Base-by-base conservation (phyloP, 2,113 vertebrate species). In the Fulica atra region DNA sequence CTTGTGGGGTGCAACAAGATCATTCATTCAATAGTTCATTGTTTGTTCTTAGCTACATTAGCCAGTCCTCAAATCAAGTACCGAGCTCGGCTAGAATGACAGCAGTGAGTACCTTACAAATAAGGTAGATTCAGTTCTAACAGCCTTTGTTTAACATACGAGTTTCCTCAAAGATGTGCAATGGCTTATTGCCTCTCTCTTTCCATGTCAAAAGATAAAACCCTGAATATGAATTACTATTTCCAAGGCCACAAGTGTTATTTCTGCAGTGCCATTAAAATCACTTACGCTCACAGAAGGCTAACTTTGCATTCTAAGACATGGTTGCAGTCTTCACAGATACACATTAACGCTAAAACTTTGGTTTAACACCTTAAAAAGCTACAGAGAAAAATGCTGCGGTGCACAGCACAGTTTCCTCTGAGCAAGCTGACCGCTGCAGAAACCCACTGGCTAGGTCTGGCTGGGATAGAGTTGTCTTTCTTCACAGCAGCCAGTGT, bases 1-100 rank as follows among this genome's bases (percentile, higher is more conserved):
- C 72, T 79, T 65, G 28, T 42, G 77, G 86, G n/a, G 31, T 84
- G 81, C 73, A 92, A 68, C 25, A 42, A 38, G 84, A 92, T 16
- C 48, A 36, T 61, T 88, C 70, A 38, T 77, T 96, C 91, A 96
- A 87, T 65, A 79, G 82, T 28, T 90, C 83, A 76, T 79, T 92
- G 77, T 93, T 78, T 84, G 36, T 76, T 78, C 61, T 82, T 81
- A 76, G 91, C 53, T 72, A 63, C 44, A 6, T 84, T 95, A 91
- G 57, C 50, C 66, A 51, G 77, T 31, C 73, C 31, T 68, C 65
- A 87, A 88, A 84, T 81, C 61, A 69, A 76, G 56, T 61, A 65
- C 61, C 0, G 0, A 35, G 23, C 61, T 87, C 21, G 2, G 57
- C 57, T 90, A 61, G 83, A 89, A 81, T 46, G 54, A 33, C 81